These are phyloP conservation scores for Thumatha senex DNA, from an alignment of 2,888 invertebrate genomes.

Conservation along the genomic window DNA sequence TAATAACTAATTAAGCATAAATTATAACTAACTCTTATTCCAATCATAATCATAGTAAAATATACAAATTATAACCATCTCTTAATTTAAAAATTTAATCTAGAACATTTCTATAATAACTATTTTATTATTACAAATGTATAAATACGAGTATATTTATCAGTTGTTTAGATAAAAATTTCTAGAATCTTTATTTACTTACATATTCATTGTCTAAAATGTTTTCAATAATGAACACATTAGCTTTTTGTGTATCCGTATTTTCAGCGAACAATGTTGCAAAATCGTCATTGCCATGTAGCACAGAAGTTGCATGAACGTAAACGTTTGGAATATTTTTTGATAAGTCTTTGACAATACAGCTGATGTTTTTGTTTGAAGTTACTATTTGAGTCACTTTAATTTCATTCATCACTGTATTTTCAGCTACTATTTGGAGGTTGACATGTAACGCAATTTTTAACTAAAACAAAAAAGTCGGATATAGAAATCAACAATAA, in stretches of 20 bases:
- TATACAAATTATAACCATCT: too few relatives aligned
- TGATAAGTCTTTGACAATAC: slow-evolving; percentile 34
- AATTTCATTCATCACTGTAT: slow-evolving; percentile 29
- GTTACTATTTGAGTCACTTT: slow-evolving; percentile 37
- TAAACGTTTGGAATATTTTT: slow-evolving; percentile 24
- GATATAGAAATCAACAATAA: not conserved
- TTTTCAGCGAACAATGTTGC: slow-evolving; percentile 17
- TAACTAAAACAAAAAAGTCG: slow-evolving; percentile 38
- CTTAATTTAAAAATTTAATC: too few relatives aligned
- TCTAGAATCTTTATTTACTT: slow-evolving; percentile 9
- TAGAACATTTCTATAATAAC: too few relatives aligned
- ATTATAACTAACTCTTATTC: too few relatives aligned
- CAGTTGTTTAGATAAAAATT: too few relatives aligned
- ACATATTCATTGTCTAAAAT: slow-evolving; percentile 48
- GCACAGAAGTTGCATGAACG: slow-evolving; percentile 22
- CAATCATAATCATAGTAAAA: too few relatives aligned
- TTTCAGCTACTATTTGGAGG: slow-evolving; percentile 53
- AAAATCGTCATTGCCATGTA: slow-evolving; percentile 17
- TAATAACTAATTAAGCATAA: too few relatives aligned
- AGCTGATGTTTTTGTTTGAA: slow-evolving; percentile 23
- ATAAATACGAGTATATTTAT: too few relatives aligned
- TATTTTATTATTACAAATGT: too few relatives aligned
- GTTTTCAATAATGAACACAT: slow-evolving; percentile 48
- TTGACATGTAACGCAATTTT: slow-evolving; percentile 47
- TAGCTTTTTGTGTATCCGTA: slow-evolving; percentile 21